These are phyloP conservation scores for Gerris buenoi DNA, from an alignment of 1,140 invertebrate species.

Conservation along the genomic window DNA sequence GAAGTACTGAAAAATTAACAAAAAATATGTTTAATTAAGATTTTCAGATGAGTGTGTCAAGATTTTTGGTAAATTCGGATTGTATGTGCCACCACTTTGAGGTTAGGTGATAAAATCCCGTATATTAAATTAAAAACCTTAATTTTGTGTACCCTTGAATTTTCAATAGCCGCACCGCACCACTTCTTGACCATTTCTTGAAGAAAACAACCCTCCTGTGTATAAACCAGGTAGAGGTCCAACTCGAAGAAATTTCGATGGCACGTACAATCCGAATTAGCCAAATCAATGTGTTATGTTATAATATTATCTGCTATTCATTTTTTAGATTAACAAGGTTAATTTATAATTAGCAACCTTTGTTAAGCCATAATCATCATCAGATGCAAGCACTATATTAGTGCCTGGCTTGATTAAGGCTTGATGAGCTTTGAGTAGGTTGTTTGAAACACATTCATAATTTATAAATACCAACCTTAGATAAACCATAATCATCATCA, in stretches of 20 bases:
- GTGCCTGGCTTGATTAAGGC: conserved; percentile 44
- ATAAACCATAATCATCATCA: background rate
- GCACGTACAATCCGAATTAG: no score
- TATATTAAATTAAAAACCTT: background rate
- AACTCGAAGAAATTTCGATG: no score
- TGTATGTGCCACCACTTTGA: background rate
- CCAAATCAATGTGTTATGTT: no score
- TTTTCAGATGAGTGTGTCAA: background rate
- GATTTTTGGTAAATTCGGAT: background rate
- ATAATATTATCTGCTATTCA: no score
- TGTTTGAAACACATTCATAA: conserved; percentile 25
- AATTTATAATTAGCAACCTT: background rate
- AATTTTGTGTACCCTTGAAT: background rate
- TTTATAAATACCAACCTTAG: background rate
- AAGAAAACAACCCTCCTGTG: no score
- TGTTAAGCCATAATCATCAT: background rate
- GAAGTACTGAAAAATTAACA: conserved; percentile 6
- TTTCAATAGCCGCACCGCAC: background rate
- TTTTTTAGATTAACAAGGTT: no score
- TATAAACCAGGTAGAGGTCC: no score
- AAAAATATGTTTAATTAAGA: background rate
- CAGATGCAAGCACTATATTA: conserved; percentile 19
- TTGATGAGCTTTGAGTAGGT: conserved; percentile 37
- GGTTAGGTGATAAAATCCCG: background rate
- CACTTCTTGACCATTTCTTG: background rate